These are phyloP conservation scores for Diabrotica undecimpunctata DNA, from an alignment of 1,140 invertebrate species.

Conservation along the genomic window DNA sequence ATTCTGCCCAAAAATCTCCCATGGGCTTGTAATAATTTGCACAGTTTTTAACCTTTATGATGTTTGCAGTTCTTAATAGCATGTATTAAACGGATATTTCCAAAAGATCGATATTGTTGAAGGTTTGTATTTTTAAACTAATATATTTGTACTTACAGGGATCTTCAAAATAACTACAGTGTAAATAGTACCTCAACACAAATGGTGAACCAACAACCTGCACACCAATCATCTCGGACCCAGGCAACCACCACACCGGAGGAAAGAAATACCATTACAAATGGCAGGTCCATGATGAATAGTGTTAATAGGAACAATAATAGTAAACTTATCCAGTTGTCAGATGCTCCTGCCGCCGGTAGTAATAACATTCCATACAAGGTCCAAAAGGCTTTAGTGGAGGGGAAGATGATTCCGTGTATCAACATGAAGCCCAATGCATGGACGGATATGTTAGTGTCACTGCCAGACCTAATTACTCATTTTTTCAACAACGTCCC, in stretches of 20 bases:
- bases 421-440: slow-evolving; percentile 83
- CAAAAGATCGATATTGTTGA: too few species aligned
- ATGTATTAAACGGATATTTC: too few species aligned
- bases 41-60: too few species aligned
- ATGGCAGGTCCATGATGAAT: slow-evolving; percentile 51
- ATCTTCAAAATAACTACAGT: slow-evolving; percentile 28
- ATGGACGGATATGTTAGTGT: slow-evolving; percentile 75
- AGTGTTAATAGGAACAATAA: slow-evolving; percentile 28
- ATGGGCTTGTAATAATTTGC: too few species aligned
- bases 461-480: slow-evolving; percentile 73
- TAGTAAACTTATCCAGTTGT: slow-evolving; percentile 58
- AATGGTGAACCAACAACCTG: slow-evolving; percentile 44
- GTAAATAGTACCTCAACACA: slow-evolving; percentile 28
- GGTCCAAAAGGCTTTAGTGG: slow-evolving; percentile 74
- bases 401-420: slow-evolving; percentile 75
- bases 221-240: slow-evolving; percentile 38
- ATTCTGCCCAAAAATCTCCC: too few species aligned
- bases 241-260: slow-evolving; percentile 27
- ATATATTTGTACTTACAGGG: slow-evolving; percentile 10
- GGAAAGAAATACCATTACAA: slow-evolving; percentile 32
- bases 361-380: slow-evolving; percentile 65
- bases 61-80: too few species aligned
- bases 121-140: too few species aligned
- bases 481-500: slow-evolving; percentile 75
- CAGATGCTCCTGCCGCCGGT: slow-evolving; percentile 53